These are phyloP conservation scores for Acanthis flammea DNA, from an alignment of 2,797 vertebrate species.

Conservation along the genomic window DNA sequence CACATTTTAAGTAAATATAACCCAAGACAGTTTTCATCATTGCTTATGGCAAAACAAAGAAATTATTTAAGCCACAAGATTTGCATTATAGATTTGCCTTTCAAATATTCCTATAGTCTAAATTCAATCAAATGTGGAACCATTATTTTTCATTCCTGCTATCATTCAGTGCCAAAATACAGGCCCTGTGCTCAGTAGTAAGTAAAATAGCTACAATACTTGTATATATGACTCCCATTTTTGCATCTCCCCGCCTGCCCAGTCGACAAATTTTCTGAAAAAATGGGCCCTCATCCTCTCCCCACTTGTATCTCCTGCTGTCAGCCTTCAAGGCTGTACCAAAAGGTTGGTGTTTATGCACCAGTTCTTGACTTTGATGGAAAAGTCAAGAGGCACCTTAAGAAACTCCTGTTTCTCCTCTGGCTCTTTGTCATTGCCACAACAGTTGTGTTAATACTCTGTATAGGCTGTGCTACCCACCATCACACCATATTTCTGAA, in stretches of 20 bases:
- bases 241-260: background rate
- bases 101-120: background rate
- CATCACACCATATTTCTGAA: fast-evolving
- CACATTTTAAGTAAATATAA: background rate
- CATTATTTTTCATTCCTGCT: background rate
- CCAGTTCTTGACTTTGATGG: background rate
- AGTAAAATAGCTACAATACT: background rate
- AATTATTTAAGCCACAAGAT: background rate
- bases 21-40: background rate
- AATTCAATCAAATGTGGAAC: background rate
- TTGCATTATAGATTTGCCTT: background rate
- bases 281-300: background rate
- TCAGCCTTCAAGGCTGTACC: background rate
- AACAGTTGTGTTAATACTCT: background rate
- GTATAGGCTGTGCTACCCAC: background rate
- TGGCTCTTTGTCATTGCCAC: background rate
- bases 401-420: background rate
- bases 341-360: background rate
- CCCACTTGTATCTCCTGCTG: background rate
- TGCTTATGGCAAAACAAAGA: background rate
- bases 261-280: background rate
- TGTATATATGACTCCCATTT: background rate
- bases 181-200: background rate
- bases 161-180: background rate
- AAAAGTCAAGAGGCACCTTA: background rate